Conservation (phyloP, 2,797 vertebrate genomes). For the Malurus splendens region DNA sequence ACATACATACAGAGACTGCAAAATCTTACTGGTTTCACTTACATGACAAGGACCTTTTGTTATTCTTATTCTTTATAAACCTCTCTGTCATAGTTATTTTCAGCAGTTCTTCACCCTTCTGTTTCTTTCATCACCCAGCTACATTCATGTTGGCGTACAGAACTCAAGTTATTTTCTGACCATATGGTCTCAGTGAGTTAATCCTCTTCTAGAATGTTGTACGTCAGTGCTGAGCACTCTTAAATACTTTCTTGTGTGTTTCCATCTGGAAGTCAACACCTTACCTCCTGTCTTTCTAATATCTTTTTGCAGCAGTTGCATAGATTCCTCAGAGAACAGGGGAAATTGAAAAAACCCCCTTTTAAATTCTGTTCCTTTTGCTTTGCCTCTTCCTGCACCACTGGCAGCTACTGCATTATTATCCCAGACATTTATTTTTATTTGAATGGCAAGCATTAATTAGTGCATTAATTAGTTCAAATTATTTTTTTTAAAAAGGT, state of each 20-base stretch:
- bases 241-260: constrained; percentile 42
- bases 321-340: background rate
- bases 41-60: background rate
- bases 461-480: background rate
- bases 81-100: constrained; percentile 4
- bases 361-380: background rate
- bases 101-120: constrained; percentile 20
- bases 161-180: constrained; percentile 25
- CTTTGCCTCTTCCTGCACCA: background rate
- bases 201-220: constrained; percentile 43
- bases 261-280: constrained; percentile 48
- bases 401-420: background rate
- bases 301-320: background rate
- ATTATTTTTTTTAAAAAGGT: background rate
- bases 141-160: background rate
- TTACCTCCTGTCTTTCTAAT: constrained; percentile 36
- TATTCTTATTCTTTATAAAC: background rate
- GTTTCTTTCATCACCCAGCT: background rate
- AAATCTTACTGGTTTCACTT: background rate
- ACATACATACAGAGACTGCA: background rate
- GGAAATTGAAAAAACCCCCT: background rate
- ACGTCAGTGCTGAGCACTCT: constrained; percentile 23
- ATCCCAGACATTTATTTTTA: background rate
- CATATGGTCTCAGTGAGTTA: constrained; percentile 41
- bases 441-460: background rate